phyloP scores from a whole-genome alignment of 2,113 vertebrate species.

The Fulmarus glacialis region DNA sequence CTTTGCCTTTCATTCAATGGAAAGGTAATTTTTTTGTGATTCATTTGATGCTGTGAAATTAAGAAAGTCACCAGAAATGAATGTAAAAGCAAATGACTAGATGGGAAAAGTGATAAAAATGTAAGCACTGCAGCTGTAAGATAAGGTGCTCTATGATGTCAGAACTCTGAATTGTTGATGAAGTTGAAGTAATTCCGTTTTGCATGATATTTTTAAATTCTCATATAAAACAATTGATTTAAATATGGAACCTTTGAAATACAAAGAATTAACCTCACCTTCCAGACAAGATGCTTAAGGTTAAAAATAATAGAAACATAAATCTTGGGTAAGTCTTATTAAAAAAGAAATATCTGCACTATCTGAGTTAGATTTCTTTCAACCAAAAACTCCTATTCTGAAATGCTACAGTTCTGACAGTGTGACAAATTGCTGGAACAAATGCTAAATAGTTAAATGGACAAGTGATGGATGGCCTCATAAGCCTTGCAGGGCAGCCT shows the following conservation, averaged over 20 bases:
- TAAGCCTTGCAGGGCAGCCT: constrained; percentile 79
- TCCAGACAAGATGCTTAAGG: constrained; percentile 66
- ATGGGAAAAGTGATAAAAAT: constrained; percentile 46
- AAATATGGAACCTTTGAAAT: constrained; percentile 28
- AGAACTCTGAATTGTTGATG: background rate
- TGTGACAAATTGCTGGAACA: constrained; percentile 84
- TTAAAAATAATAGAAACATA: constrained; percentile 74
- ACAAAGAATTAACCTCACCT: constrained; percentile 53
- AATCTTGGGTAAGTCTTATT: constrained; percentile 73
- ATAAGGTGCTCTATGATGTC: background rate
- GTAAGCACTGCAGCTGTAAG: background rate
- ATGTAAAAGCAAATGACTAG: constrained; percentile 17
- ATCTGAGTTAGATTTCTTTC: constrained; percentile 76
- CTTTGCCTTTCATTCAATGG: background rate
- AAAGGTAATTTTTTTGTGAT: background rate
- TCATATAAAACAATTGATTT: constrained; percentile 39
- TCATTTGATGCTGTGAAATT: constrained; percentile 8
- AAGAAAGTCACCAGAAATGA: constrained; percentile 25
- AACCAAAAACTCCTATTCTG: constrained; percentile 75
- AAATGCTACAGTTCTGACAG: constrained; percentile 79
- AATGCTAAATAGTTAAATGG: constrained; percentile 86
- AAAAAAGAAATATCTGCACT: constrained; percentile 71
- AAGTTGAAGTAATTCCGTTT: constrained; percentile 54
- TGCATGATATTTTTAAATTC: constrained; percentile 33
- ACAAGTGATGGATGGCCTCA: constrained; percentile 85